phyloP scores from a whole-genome alignment of 1,140 invertebrate species.

The Lutraria rhynchaena region DNA sequence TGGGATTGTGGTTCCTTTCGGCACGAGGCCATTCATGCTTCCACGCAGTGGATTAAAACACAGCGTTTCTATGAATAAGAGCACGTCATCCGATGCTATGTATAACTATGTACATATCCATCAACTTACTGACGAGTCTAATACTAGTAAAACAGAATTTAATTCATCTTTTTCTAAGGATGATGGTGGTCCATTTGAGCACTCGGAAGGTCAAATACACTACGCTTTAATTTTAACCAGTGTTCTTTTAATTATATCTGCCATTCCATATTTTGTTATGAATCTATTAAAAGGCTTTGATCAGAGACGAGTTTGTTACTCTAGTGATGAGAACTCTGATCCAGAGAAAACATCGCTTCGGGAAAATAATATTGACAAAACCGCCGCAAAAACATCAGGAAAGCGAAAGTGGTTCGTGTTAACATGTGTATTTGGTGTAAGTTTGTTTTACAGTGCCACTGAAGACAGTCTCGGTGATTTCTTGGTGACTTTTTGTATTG shows the following conservation, averaged over 20 bases:
- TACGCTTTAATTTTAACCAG: conserved; percentile 35
- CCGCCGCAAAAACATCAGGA: conserved; percentile 28
- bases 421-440: conserved; percentile 51
- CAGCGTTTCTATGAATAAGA: no score
- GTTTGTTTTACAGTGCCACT: conserved; percentile 61
- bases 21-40: conserved; percentile 52
- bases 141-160: no score
- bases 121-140: no score
- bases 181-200: background rate
- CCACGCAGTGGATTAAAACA: background rate
- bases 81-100: no score
- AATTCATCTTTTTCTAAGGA: background rate
- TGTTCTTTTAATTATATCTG: conserved; percentile 11
- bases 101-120: no score
- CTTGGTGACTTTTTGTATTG: conserved; percentile 63
- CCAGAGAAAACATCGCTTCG: background rate
- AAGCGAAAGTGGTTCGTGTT: conserved; percentile 53
- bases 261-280: conserved; percentile 43
- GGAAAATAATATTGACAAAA: no score
- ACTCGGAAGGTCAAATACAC: background rate
- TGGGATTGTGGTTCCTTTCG: conserved; percentile 52
- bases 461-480: conserved; percentile 69
- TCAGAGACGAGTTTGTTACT: background rate
- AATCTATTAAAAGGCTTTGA: conserved; percentile 23
- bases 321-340: background rate